A percentile compares a stretch with the other conserved stretches of the same genome.
Conservation (phyloP, 2,113 vertebrate genomes). For the Chascanopsetta lugubris region DNA sequence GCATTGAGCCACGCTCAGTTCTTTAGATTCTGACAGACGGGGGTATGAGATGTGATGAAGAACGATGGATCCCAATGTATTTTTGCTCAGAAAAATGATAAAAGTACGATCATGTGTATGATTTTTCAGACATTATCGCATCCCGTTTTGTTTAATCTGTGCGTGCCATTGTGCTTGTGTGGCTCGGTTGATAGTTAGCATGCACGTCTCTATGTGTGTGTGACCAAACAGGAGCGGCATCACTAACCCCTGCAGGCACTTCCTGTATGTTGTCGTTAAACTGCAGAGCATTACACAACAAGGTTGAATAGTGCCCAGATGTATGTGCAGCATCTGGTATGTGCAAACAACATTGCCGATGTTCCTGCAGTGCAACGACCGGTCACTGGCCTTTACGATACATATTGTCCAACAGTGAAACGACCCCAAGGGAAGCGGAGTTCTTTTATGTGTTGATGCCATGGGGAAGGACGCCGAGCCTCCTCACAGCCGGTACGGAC, state of each 20-base stretch:
- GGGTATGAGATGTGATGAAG: neutral
- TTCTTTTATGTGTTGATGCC: slow-evolving; percentile 46
- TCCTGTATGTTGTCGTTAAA: neutral
- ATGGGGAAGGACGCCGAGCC: slow-evolving; percentile 34
- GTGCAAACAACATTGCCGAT: slow-evolving; percentile 26
- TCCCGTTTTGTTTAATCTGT: neutral
- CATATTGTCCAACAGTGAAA: slow-evolving; percentile 21
- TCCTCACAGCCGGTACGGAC: neutral
- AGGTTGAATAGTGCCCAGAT: slow-evolving; percentile 5
- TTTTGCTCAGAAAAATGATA: neutral
- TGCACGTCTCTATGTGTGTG: neutral
- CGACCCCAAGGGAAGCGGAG: neutral
- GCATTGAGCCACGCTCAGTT: neutral
- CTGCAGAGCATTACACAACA: neutral
- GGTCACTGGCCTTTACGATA: slow-evolving; percentile 23
- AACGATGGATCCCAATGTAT: neutral
- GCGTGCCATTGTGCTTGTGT: neutral
- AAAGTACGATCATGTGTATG: neutral
- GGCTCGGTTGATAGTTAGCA: slow-evolving; percentile 1
- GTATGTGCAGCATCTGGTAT: neutral
- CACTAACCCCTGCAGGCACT: neutral
- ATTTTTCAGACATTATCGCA: neutral
- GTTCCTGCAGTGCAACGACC: slow-evolving; percentile 3
- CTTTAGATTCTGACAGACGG: neutral
- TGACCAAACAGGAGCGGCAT: neutral